Evolutionary conservation across 2,113 vertebrate species (phyloP), one percentile per base, ranked within the genome.

Genomic region (Corythaeola cristata): DNA sequence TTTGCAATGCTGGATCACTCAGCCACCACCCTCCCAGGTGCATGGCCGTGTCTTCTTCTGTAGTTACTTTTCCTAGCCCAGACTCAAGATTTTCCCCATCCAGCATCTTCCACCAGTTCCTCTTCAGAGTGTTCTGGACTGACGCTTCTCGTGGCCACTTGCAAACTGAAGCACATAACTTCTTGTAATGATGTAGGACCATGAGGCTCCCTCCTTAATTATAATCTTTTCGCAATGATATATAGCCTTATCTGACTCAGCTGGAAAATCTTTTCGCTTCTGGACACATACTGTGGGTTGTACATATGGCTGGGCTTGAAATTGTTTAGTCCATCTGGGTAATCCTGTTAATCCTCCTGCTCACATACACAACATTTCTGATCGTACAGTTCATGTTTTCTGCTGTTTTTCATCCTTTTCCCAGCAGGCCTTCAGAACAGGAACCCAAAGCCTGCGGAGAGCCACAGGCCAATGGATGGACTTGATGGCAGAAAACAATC

Each of bases 361-460:
- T 84, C 6, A 3, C 28, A 58, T 8, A 33, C 33, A 52, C 3
- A 11, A 15, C 17, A 15, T 59, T 92, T 67, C 52, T 92, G 41
- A 13, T 33, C 8, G 1, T 8, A 74, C n/a, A 55, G 9, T 5
- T 84, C 20, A n/a, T 71, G 28, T 59, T 81, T 84, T n/a, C 73
- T 93, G n/a, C n/a, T 71, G 7, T 1, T 93, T 76, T 75, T 58
- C 49, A 30, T 32, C 33, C 19, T 88, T 78, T 77, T 45, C 39
- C 47, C 56, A 81, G 9, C 30, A 77, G 74, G 45, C 2, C 35
- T 92, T 67, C 47, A 11, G 19, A 32, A 78, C 22, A 86, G 6
- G 14, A 50, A 32, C 12, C 9, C 39, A 58, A 45, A 66, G 11
- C 32, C 56, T 71, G 5, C 0, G 2, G 20, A 0, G 2, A 60